Evolutionary conservation across 2,888 invertebrate species (phyloP).

Genomic region (Nebria salina): DNA sequence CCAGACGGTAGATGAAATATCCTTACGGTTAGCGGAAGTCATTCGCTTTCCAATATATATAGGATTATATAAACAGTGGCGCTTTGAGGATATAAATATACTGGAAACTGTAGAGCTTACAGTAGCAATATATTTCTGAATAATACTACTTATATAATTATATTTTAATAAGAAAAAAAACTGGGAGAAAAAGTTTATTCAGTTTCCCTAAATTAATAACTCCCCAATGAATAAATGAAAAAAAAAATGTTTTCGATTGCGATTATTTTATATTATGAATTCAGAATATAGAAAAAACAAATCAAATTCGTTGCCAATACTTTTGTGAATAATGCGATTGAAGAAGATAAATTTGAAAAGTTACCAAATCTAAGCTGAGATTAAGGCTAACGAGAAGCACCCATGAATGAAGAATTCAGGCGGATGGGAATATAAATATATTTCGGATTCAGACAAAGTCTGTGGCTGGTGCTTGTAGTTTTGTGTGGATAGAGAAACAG

Average conservation of each 20-base stretch:
- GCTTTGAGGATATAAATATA: too few species aligned
- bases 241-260: too few species aligned
- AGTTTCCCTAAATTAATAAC: too few species aligned
- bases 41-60: neutral
- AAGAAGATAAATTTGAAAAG: neutral
- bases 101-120: too few species aligned
- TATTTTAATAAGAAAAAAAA: too few species aligned
- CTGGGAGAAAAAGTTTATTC: too few species aligned
- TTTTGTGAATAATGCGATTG: neutral
- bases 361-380: neutral
- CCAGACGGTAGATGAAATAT: slow-evolving; percentile 19
- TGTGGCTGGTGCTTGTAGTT: slow-evolving; percentile 18
- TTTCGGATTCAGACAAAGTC: slow-evolving; percentile 14
- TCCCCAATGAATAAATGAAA: too few species aligned
- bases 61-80: neutral
- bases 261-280: neutral
- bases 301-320: neutral
- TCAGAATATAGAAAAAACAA: neutral
- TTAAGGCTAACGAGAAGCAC: neutral
- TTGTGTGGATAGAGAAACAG: slow-evolving; percentile 24
- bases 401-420: neutral
- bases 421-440: slow-evolving; percentile 31
- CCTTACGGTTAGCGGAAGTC: neutral
- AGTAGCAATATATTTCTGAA: too few species aligned
- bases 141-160: too few species aligned